Evolutionary conservation across 2,888 invertebrate genomes (phyloP).

Genomic region (Lepidocyrtoides sp.): DNA sequence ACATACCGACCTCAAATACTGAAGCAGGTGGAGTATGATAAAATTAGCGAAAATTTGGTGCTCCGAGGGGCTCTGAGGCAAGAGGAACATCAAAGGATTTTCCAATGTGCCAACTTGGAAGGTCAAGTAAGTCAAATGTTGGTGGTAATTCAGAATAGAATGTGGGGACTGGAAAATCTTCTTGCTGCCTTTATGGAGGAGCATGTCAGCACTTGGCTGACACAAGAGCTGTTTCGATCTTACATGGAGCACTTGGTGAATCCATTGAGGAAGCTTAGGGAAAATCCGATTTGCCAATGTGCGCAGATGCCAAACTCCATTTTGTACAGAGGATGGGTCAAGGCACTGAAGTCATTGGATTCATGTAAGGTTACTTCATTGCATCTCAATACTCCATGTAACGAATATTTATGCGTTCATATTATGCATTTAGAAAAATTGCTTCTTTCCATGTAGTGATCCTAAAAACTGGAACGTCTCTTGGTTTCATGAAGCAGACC

Average conservation of each 20-base stretch:
- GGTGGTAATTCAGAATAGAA: constrained; percentile 69
- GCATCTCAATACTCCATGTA: too few relatives aligned
- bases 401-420: too few relatives aligned
- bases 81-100: constrained; percentile 75
- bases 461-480: constrained; percentile 76
- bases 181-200: constrained; percentile 75
- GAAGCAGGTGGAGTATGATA: constrained; percentile 76
- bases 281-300: constrained; percentile 70
- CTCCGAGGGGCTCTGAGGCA: constrained; percentile 65
- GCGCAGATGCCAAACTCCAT: constrained; percentile 57
- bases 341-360: constrained; percentile 68
- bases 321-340: constrained; percentile 69
- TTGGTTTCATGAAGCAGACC: constrained; percentile 78
- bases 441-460: too few relatives aligned
- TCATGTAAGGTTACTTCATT: constrained; percentile 62
- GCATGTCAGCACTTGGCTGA: constrained; percentile 73
- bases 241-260: constrained; percentile 79
- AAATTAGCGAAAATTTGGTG: constrained; percentile 73
- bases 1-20: constrained; percentile 81
- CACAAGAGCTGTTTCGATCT: constrained; percentile 78
- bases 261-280: constrained; percentile 74
- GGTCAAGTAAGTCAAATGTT: constrained; percentile 71
- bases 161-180: constrained; percentile 81
- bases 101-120: constrained; percentile 40
- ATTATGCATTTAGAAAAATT: too few relatives aligned